phyloP scores from a whole-genome alignment of 2,113 vertebrate genomes.

The Colinus virginianus region DNA sequence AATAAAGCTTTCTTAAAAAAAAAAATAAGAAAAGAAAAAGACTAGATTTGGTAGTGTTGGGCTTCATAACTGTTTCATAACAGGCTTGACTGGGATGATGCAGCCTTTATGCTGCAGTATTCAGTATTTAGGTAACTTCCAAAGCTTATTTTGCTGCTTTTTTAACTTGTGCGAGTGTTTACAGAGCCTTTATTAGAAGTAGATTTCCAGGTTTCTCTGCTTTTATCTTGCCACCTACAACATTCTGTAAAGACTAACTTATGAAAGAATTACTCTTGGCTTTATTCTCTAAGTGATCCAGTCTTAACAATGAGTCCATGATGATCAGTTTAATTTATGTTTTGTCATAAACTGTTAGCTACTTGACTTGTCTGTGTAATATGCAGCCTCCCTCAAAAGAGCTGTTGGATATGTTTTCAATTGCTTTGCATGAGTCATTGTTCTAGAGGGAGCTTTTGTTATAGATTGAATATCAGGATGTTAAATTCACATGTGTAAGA shows the following conservation, averaged over 20 bases:
- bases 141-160: conserved; percentile 7
- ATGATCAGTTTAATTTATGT: conserved; percentile 64
- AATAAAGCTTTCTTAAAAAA: not conserved
- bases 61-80: not conserved
- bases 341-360: conserved; percentile 65
- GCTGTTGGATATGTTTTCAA: conserved; percentile 55
- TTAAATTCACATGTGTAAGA: conserved; percentile 30
- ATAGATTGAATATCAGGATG: conserved; percentile 3
- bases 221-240: conserved; percentile 37
- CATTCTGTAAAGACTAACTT: conserved; percentile 19
- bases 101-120: not conserved
- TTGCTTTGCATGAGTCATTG: conserved; percentile 57
- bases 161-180: conserved; percentile 25
- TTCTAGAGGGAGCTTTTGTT: conserved; percentile 63
- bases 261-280: conserved; percentile 15
- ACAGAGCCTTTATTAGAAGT: not conserved
- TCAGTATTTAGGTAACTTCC: not conserved
- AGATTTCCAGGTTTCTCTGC: conserved; percentile 32
- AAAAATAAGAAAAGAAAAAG: not conserved
- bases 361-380: conserved; percentile 49
- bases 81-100: not conserved
- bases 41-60: not conserved
- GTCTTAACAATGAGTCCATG: conserved; percentile 62
- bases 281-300: conserved; percentile 58
- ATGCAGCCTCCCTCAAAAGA: conserved; percentile 44